phyloP scores from a whole-genome alignment of 2,888 invertebrate species.

The Pammene aurita region DNA sequence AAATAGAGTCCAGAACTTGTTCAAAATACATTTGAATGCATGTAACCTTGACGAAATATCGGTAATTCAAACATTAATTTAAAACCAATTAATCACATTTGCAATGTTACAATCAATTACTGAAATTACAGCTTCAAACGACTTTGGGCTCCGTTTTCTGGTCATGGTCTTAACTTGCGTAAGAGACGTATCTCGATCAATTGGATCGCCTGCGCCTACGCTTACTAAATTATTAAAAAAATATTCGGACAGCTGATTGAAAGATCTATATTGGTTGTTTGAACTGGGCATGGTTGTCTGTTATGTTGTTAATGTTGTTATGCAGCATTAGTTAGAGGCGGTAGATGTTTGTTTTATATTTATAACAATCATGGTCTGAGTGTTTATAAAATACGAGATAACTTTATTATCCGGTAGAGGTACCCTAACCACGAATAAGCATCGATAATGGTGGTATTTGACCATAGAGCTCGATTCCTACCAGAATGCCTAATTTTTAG shows the following conservation, averaged over 20 bases:
- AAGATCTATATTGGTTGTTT: conserved; percentile 57
- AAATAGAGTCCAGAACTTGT: no score
- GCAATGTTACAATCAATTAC: conserved; percentile 33
- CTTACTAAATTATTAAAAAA: conserved; percentile 44
- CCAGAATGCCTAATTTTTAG: no score
- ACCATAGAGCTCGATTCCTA: no score
- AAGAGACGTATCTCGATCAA: conserved; percentile 39
- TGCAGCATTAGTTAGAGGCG: conserved; percentile 53
- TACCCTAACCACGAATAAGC: not conserved
- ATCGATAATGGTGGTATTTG: no score
- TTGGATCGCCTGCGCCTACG: conserved; percentile 42
- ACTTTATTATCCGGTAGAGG: not conserved
- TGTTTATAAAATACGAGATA: not conserved
- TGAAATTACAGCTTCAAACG: conserved; percentile 25
- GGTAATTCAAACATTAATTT: conserved; percentile 26
- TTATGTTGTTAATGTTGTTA: conserved; percentile 48
- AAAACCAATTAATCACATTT: conserved; percentile 32
- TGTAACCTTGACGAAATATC: conserved; percentile 22
- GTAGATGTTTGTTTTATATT: conserved; percentile 39
- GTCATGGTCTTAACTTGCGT: conserved; percentile 36
- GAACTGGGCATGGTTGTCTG: conserved; percentile 47
- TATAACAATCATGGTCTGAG: not conserved
- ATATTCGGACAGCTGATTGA: conserved; percentile 61
- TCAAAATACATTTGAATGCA: not conserved
- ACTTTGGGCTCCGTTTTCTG: conserved; percentile 23